phyloP scores from a whole-genome alignment of 2,797 vertebrate genomes.

The Malacoraja senta region DNA sequence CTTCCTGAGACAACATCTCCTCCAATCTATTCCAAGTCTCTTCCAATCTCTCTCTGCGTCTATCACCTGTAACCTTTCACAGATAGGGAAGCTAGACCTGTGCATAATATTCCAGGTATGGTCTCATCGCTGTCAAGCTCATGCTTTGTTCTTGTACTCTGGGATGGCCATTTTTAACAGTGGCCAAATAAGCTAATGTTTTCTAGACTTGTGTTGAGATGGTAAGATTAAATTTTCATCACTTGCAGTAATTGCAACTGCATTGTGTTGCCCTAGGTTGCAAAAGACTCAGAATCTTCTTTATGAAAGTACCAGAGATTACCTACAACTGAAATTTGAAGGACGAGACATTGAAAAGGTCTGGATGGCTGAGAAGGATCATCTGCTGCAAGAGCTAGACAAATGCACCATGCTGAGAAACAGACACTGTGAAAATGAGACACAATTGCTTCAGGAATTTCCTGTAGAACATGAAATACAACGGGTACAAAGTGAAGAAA shows the following conservation, averaged over 20 bases:
- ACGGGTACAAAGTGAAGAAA: slow-evolving; percentile 60
- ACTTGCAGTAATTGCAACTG: background rate
- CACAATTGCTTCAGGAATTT: slow-evolving; percentile 41
- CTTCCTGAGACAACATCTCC: no score
- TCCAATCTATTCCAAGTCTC: no score
- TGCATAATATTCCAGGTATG: no score
- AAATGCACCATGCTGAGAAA: slow-evolving; percentile 57
- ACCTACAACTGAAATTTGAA: slow-evolving; percentile 79
- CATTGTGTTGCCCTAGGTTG: slow-evolving; percentile 58
- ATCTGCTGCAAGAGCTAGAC: slow-evolving; percentile 69
- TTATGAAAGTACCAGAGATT: slow-evolving; percentile 83
- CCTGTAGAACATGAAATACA: slow-evolving; percentile 48
- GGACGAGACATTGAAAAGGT: slow-evolving; percentile 72
- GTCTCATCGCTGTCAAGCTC: no score
- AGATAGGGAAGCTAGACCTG: no score
- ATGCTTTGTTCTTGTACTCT: no score
- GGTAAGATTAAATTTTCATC: background rate
- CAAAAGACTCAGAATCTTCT: slow-evolving; percentile 78
- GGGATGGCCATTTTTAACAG: no score
- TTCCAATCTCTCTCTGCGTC: no score
- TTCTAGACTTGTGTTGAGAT: background rate
- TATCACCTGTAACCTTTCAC: no score
- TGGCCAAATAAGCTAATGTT: background rate
- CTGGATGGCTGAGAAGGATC: slow-evolving; percentile 91
- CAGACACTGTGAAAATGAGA: slow-evolving; percentile 43